A percentile compares a stretch with the other conserved stretches of the same genome.
Evolutionary conservation across 92 coral and sea anemone species (phyloP).

Genomic region (Blastomussa wellsi): DNA sequence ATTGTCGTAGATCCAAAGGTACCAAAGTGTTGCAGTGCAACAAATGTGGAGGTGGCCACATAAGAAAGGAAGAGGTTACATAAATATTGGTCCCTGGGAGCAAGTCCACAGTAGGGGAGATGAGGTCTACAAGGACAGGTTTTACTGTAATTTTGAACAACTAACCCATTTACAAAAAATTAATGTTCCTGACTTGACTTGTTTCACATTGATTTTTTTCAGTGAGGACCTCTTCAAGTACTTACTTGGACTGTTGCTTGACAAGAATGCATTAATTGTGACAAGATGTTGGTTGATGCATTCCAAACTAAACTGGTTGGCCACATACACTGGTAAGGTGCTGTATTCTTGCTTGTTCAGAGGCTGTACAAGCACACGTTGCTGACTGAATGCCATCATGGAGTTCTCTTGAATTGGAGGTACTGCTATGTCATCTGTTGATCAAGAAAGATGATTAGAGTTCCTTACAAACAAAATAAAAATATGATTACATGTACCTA

Average conservation of each 20-base stretch:
- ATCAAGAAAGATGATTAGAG: neutral
- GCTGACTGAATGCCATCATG: neutral
- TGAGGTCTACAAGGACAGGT: too few species aligned
- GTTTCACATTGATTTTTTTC: too few species aligned
- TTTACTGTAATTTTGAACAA: too few species aligned
- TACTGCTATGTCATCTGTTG: conserved; percentile 31
- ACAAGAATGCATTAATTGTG: conserved; percentile 42
- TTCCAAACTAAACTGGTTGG: conserved; percentile 62
- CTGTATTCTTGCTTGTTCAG: conserved; percentile 53
- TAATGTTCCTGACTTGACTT: too few species aligned
- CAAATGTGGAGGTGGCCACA: neutral
- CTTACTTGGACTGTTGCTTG: conserved; percentile 49
- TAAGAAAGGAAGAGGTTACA: neutral
- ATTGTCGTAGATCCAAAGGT: neutral
- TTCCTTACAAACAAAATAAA: too few species aligned
- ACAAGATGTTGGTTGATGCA: conserved; percentile 54
- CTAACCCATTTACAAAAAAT: too few species aligned
- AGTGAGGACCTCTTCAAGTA: neutral
- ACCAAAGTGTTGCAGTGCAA: neutral
- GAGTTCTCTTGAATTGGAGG: conserved; percentile 16
- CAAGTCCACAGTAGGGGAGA: too few species aligned
- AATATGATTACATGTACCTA: too few species aligned
- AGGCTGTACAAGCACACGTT: conserved; percentile 37
- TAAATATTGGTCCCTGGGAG: too few species aligned
- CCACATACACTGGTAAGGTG: conserved; percentile 60